Percentiles rank a stretch among this genome's conserved stretches.
These are phyloP conservation scores for Doryteuthis pealeii DNA, from an alignment of 1,140 invertebrate genomes.

Conservation along the genomic window DNA sequence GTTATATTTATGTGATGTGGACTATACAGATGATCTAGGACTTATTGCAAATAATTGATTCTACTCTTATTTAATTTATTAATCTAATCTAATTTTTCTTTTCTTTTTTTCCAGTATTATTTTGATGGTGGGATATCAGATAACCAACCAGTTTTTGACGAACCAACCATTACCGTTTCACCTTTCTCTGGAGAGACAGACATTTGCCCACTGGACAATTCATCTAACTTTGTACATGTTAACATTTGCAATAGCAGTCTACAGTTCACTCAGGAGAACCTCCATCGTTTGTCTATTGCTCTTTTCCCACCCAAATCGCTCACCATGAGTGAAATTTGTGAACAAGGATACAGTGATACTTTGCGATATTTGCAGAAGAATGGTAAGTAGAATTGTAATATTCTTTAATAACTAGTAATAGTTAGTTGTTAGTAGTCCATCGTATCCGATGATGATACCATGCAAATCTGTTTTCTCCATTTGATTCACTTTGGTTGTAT, in stretches of 20 bases:
- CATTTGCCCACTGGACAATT: conserved; percentile 87
- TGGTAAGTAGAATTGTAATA: conserved; percentile 59
- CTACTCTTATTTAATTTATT: no score
- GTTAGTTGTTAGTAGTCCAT: no score
- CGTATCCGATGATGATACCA: no score
- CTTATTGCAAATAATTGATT: background rate
- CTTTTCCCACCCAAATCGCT: conserved; percentile 94
- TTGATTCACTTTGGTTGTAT: no score
- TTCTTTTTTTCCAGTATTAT: conserved; percentile 68
- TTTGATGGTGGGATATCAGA: conserved; percentile 97
- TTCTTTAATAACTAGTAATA: background rate
- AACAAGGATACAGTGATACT: conserved; percentile 95
- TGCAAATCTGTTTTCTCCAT: no score
- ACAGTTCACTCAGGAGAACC: conserved; percentile 72
- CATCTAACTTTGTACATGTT: conserved; percentile 61
- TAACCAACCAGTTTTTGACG: conserved; percentile 90
- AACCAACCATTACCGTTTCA: conserved; percentile 94
- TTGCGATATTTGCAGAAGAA: conserved; percentile 88
- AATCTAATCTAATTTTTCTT: background rate
- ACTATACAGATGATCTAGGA: no score
- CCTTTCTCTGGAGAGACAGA: conserved; percentile 98
- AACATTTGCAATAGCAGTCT: conserved; percentile 94
- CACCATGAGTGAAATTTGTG: conserved; percentile 87
- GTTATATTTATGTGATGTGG: no score
- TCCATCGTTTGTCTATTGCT: conserved; percentile 87